Evolutionary conservation across 2,888 invertebrate species (phyloP).

Genomic region (Asteroscopus sphinx): DNA sequence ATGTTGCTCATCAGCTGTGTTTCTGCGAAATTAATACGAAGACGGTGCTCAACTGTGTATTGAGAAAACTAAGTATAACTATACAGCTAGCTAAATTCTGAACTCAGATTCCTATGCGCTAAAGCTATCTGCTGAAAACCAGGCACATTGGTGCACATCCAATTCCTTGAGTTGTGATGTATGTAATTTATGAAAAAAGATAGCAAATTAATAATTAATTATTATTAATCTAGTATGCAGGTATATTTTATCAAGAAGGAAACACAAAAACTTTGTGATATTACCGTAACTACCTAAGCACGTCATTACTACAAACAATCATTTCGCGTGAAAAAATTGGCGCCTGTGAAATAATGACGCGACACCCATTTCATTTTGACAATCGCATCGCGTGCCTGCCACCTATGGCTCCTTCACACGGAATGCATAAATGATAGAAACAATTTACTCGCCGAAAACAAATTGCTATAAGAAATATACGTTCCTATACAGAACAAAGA

Average conservation of each 20-base stretch:
- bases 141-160: too few species aligned
- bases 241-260: not conserved
- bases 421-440: slow-evolving; percentile 72
- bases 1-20: too few species aligned
- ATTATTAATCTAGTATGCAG: too few species aligned
- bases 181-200: too few species aligned
- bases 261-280: not conserved
- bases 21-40: too few species aligned
- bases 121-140: too few species aligned
- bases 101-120: too few species aligned
- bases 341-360: slow-evolving; percentile 48
- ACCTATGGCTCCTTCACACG: slow-evolving; percentile 74
- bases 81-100: too few species aligned
- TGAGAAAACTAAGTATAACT: too few species aligned
- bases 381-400: slow-evolving; percentile 73
- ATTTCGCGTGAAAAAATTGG: slow-evolving; percentile 40
- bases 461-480: slow-evolving; percentile 44
- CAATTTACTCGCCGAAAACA: slow-evolving; percentile 59
- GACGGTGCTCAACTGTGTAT: too few species aligned
- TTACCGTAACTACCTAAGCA: not conserved
- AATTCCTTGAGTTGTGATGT: too few species aligned
- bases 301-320: slow-evolving; percentile 17
- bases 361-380: slow-evolving; percentile 66
- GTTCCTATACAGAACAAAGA: slow-evolving; percentile 20
- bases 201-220: too few species aligned